These are phyloP conservation scores for Aphaenogaster ashmeadi DNA, from an alignment of 1,140 invertebrate species.

Conservation along the genomic window DNA sequence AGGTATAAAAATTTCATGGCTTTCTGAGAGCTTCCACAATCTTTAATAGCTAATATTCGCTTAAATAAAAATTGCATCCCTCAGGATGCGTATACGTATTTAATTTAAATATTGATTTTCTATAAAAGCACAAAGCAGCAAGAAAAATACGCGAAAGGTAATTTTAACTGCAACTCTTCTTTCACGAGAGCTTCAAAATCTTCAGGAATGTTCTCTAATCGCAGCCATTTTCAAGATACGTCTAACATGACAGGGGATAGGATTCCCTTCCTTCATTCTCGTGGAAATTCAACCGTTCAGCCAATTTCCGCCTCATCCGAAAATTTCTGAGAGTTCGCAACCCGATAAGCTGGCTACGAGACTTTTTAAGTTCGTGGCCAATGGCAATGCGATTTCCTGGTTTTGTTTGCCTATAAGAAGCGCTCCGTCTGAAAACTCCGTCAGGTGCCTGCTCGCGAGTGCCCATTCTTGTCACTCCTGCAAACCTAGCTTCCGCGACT, in stretches of 20 bases:
- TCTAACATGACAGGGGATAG: background rate
- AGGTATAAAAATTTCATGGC: too few relatives aligned
- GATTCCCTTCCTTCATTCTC: background rate
- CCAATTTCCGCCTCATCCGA: slow-evolving; percentile 19
- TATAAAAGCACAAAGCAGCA: background rate
- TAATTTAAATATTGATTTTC: slow-evolving; percentile 27
- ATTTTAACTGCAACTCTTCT: slow-evolving; percentile 10
- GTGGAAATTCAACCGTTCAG: slow-evolving; percentile 17
- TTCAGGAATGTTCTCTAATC: slow-evolving; percentile 21
- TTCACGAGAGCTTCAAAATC: background rate
- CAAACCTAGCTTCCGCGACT: slow-evolving; percentile 51
- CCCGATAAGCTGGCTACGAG: slow-evolving; percentile 44
- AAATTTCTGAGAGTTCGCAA: slow-evolving; percentile 56
- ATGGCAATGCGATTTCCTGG: slow-evolving; percentile 68
- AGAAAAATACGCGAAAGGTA: background rate
- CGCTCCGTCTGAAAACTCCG: slow-evolving; percentile 55
- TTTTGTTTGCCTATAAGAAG: slow-evolving; percentile 70
- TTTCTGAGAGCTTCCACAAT: background rate
- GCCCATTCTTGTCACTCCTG: slow-evolving; percentile 25
- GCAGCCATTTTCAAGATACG: slow-evolving; percentile 1
- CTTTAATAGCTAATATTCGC: background rate
- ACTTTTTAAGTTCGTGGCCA: slow-evolving; percentile 62
- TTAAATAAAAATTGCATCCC: background rate
- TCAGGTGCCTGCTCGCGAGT: slow-evolving; percentile 42
- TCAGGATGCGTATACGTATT: background rate